phyloP scores from a whole-genome alignment of 2,888 invertebrate genomes.

The Seira sanloemensis region DNA sequence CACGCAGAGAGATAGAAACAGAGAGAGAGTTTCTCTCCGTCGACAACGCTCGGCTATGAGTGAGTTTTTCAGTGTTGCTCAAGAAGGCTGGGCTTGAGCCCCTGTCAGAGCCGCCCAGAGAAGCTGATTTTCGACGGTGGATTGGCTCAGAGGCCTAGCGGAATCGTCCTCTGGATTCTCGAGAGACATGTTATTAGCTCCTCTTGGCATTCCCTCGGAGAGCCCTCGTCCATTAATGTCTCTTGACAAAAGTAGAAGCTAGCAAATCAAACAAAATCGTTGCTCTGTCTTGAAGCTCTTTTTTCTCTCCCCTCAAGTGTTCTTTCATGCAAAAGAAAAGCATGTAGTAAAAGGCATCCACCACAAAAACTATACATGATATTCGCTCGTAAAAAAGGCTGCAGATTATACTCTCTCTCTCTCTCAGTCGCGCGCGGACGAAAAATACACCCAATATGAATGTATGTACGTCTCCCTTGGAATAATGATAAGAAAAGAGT shows the following conservation, averaged over 20 bases:
- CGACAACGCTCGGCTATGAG: slow-evolving; percentile 53
- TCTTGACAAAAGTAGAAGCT: slow-evolving; percentile 73
- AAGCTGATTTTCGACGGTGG: slow-evolving; percentile 67
- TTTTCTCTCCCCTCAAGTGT: slow-evolving; percentile 62
- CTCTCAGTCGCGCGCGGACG: no score
- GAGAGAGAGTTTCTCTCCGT: no score
- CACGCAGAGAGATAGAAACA: no score
- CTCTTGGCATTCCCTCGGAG: slow-evolving; percentile 73
- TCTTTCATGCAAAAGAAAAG: slow-evolving; percentile 57
- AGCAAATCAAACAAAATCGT: slow-evolving; percentile 73
- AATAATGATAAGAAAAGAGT: no score
- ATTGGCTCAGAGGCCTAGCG: slow-evolving; percentile 71
- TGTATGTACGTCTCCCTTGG: slow-evolving; percentile 4
- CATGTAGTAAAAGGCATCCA: not conserved
- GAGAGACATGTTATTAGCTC: slow-evolving; percentile 74
- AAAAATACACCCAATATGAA: not conserved
- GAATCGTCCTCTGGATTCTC: slow-evolving; percentile 73
- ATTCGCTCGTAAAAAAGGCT: not conserved
- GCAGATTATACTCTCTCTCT: not conserved
- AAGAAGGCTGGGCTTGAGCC: slow-evolving; percentile 65
- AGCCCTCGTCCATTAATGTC: slow-evolving; percentile 73
- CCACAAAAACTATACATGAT: not conserved
- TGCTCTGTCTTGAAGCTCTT: slow-evolving; percentile 68
- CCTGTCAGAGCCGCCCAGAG: slow-evolving; percentile 68
- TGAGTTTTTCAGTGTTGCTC: slow-evolving; percentile 24